phyloP scores from a whole-genome alignment of 2,113 vertebrate genomes.

The Podiceps cristatus region DNA sequence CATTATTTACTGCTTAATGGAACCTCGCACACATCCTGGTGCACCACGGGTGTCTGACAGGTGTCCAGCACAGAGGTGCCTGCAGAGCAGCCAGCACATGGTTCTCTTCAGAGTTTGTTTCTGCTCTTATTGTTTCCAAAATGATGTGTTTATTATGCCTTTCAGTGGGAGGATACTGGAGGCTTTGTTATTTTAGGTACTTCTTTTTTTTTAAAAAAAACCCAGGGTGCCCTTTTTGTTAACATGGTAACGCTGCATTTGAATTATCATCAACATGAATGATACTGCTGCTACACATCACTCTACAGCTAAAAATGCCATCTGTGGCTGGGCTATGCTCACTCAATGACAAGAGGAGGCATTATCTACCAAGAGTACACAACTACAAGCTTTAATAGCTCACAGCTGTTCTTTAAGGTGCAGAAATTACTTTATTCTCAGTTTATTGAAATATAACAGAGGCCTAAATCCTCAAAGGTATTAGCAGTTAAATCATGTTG shows the following conservation, averaged over 20 bases:
- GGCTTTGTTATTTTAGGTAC: background rate
- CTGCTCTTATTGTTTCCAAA: background rate
- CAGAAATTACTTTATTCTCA: slow-evolving; percentile 45
- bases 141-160: background rate
- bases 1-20: background rate
- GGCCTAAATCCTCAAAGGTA: slow-evolving; percentile 39
- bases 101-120: background rate
- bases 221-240: background rate
- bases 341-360: background rate
- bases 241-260: background rate
- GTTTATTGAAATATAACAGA: slow-evolving; percentile 58
- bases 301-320: background rate
- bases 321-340: background rate
- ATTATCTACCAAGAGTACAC: background rate
- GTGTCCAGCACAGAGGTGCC: background rate
- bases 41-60: background rate
- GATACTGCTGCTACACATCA: background rate
- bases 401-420: slow-evolving; percentile 36
- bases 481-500: slow-evolving; percentile 18
- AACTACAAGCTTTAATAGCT: slow-evolving; percentile 39
- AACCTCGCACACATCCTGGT: background rate
- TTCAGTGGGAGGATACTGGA: background rate
- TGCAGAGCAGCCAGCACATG: background rate
- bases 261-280: background rate
- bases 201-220: background rate